Evolutionary conservation across 64 coral and sea anemone genomes (phyloP), one percentile per base, ranked within the genome.

Genomic region (Platygyra sinensis): DNA sequence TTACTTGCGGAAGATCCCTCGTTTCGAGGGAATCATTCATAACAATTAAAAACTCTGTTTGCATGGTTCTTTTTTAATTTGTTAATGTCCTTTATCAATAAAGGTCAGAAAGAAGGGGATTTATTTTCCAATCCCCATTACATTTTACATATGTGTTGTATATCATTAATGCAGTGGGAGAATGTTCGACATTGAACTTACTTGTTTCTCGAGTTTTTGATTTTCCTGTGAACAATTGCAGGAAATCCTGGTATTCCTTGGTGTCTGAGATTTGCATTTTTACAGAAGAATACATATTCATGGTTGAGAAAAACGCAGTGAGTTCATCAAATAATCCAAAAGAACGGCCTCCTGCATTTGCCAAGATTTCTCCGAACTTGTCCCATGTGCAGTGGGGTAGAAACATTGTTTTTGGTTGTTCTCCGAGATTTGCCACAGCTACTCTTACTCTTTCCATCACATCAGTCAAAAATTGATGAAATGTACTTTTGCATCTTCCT

Each of bases 251-350:
- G 25, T 87, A 90, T n/a, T 90, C 88, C 2, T 59, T 71, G 0
- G 88, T 94, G 63, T 94, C 88, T 1, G 85, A 76, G 24, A 94
- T 18, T 12, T 94, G 88, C 46, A 94, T 36, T 52, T 90, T 79
- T 36, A 75, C 30, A 2, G 75, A 79, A 3, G 88, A 94, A 39
- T 90, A 80, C 93, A 90, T 94, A 72, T 90, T 94, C 88, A 94
- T 94, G 2, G 88, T 90, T 54, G 87, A 79, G 31, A 94, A 90
- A 55, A 94, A 46, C 1, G 87, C 60, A 10, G 46, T 74, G 2
- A 90, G 30, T 33, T 94, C 82, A 62, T 94, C 88, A 49, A 94
- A 94, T 28, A 94, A 49, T 13, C 90, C 82, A 85, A 89, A 27
- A 4, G 30, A 62, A 10, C 72, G n/a, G 22, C 76, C 86, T 19